Percentiles rank a stretch among this genome's conserved stretches.
These are phyloP conservation scores for Geotrupes spiniger DNA, from an alignment of 2,888 invertebrate genomes.

Conservation along the genomic window DNA sequence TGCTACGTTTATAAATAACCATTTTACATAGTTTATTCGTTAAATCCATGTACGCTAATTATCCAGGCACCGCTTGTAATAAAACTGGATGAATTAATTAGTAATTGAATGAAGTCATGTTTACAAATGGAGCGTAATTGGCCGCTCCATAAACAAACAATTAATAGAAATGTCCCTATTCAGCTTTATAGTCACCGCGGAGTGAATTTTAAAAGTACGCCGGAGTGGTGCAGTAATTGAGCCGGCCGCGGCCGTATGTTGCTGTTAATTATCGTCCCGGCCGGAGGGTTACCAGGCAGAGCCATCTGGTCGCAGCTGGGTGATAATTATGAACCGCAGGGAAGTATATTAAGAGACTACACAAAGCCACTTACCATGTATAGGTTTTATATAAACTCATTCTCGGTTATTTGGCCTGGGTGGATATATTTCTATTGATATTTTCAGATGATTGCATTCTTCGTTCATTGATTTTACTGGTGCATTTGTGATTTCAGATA, in stretches of 20 bases:
- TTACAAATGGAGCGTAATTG: constrained; percentile 1
- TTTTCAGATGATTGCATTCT: no score
- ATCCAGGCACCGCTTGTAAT: no score
- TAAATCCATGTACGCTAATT: no score
- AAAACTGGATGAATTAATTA: no score
- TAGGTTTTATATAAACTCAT: no score
- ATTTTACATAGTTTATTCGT: no score
- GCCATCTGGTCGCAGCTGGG: constrained; percentile 8
- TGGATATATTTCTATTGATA: no score
- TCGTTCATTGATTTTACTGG: no score
- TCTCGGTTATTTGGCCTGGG: no score
- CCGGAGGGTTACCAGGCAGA: background rate
- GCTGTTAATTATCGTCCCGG: constrained; percentile 2
- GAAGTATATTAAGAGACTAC: constrained; percentile 12
- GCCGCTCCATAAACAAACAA: constrained; percentile 11
- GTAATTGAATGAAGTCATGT: constrained; percentile 4
- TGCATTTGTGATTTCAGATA: no score
- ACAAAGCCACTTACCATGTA: background rate
- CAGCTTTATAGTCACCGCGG: background rate
- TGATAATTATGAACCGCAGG: constrained; percentile 5
- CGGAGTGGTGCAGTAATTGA: background rate
- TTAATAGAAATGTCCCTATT: constrained; percentile 13
- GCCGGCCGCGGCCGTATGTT: background rate
- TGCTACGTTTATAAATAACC: no score
- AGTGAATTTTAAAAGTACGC: constrained; percentile 1